phyloP scores from a whole-genome alignment of 2,797 vertebrate species.

The Oceanodroma leucorhoa region DNA sequence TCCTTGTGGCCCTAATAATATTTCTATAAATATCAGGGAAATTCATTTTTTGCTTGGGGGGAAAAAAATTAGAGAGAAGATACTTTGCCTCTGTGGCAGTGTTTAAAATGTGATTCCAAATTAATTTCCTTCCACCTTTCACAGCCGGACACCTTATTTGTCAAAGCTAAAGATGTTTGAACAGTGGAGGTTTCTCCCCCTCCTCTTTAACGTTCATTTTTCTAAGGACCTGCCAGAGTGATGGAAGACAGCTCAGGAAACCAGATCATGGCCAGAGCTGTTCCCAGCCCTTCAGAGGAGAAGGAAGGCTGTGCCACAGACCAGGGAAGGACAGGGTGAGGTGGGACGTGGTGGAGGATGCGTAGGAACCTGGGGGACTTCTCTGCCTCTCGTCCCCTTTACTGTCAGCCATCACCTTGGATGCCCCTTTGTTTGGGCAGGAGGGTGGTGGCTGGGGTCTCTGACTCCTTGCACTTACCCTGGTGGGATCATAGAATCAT shows the following conservation, averaged over 20 bases:
- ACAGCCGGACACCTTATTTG: conserved; percentile 70
- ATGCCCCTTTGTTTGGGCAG: neutral
- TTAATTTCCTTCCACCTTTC: conserved; percentile 76
- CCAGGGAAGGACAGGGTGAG: neutral
- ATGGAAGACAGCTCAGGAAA: conserved; percentile 15
- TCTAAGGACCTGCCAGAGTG: conserved; percentile 34
- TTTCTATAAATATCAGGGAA: conserved; percentile 78
- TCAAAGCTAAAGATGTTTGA: conserved; percentile 73
- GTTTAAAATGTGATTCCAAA: conserved; percentile 78
- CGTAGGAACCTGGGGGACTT: neutral
- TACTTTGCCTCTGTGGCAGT: conserved; percentile 65
- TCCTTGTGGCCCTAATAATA: conserved; percentile 73
- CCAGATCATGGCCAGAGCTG: neutral
- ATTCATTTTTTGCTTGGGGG: conserved; percentile 52
- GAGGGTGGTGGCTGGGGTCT: neutral
- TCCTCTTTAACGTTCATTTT: conserved; percentile 35
- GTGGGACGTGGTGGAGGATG: neutral
- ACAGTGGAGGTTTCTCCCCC: conserved; percentile 37
- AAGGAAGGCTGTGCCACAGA: neutral
- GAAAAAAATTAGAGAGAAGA: conserved; percentile 17
- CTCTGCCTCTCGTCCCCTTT: neutral
- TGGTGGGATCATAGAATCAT: neutral
- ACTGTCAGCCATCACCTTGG: neutral
- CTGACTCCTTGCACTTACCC: neutral
- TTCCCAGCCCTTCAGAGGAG: neutral